These are phyloP conservation scores for Progne subis DNA, from an alignment of 2,113 vertebrate species.

Conservation along the genomic window DNA sequence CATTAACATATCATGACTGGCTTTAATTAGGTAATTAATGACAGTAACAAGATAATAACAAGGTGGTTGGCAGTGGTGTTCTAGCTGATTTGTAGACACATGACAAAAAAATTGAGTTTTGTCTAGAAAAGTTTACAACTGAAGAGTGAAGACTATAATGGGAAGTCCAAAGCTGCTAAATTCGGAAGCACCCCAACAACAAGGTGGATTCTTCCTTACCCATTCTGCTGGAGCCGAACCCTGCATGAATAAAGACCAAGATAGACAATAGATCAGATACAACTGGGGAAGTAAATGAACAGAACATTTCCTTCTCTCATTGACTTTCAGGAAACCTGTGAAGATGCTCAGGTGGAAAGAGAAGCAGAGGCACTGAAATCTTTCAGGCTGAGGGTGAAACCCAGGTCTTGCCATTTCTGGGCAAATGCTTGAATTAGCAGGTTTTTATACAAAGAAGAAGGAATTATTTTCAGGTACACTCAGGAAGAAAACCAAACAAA, in stretches of 20 bases:
- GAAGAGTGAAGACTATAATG: background rate
- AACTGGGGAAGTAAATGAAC: background rate
- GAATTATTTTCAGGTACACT: background rate
- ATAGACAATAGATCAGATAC: background rate
- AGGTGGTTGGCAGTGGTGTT: background rate
- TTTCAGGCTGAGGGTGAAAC: background rate
- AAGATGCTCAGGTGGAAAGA: background rate
- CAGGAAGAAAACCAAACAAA: background rate
- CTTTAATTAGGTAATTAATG: conserved; percentile 36
- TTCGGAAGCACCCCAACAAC: background rate
- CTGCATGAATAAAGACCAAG: background rate
- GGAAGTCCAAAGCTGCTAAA: background rate
- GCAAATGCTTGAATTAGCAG: background rate
- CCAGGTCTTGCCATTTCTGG: background rate
- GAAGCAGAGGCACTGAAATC: background rate
- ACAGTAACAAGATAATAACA: background rate
- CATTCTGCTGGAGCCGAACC: background rate
- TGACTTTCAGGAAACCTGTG: background rate
- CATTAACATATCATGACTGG: background rate
- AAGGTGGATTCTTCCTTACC: background rate
- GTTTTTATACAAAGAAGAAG: background rate
- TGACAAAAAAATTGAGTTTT: background rate
- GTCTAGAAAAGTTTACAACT: background rate
- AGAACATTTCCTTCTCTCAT: background rate
- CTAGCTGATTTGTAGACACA: background rate